These are phyloP conservation scores for Leptura quadrifasciata DNA, from an alignment of 2,888 invertebrate species.

Conservation along the genomic window DNA sequence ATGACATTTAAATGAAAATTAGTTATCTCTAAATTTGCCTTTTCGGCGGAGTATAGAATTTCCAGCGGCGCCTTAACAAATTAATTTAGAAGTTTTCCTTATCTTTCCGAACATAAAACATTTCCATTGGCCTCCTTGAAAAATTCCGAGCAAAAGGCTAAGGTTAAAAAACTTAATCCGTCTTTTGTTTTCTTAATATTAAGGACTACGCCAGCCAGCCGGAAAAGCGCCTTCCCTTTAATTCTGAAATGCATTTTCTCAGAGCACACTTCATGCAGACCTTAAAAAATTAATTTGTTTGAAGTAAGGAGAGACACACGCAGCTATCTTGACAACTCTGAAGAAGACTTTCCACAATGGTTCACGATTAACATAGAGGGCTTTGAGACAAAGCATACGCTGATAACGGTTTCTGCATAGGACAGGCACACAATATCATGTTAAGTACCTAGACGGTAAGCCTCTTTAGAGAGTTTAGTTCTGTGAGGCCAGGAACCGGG, in stretches of 20 bases:
- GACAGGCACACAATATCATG: constrained; percentile 72
- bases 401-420: constrained; percentile 70
- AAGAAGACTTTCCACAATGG: constrained; percentile 67
- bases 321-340: constrained; percentile 62
- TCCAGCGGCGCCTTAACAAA: background rate
- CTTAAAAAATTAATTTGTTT: constrained; percentile 48
- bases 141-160: constrained; percentile 9
- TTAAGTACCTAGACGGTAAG: constrained; percentile 69
- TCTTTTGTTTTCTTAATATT: constrained; percentile 33
- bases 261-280: constrained; percentile 40
- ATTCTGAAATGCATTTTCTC: constrained; percentile 44
- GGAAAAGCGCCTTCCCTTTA: constrained; percentile 14
- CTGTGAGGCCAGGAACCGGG: constrained; percentile 18
- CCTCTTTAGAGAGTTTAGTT: constrained; percentile 56
- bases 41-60: background rate
- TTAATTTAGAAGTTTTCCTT: constrained; percentile 12
- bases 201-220: background rate
- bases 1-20: constrained; percentile 7
- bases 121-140: background rate
- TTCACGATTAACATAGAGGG: constrained; percentile 71
- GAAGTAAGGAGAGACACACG: constrained; percentile 57
- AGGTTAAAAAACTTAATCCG: constrained; percentile 26
- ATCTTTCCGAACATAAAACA: background rate
- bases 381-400: constrained; percentile 70
- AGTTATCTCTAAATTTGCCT: background rate